Conservation (phyloP, 92 coral and sea anemone genomes). For the Paragorgia papillata region DNA sequence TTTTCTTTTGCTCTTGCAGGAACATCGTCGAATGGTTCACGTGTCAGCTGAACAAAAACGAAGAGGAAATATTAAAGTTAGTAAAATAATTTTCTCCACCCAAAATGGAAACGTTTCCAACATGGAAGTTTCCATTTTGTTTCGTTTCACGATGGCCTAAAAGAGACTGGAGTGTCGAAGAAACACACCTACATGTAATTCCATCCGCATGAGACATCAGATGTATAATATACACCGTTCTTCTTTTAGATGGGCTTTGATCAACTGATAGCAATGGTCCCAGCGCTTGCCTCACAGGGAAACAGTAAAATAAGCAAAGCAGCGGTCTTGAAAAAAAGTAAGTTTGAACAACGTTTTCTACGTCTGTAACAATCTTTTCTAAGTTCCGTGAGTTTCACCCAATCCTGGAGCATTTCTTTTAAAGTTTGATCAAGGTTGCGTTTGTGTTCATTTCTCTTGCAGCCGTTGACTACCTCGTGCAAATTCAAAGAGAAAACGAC, state of each 20-base stretch:
- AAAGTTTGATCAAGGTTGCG: no score
- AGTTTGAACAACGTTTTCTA: constrained; percentile 12
- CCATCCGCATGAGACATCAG: no score
- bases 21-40: constrained; percentile 90
- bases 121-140: no score
- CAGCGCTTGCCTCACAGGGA: constrained; percentile 83
- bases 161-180: not conserved
- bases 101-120: no score
- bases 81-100: no score
- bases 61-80: constrained; percentile 90
- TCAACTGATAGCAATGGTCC: constrained; percentile 82
- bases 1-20: constrained; percentile 48
- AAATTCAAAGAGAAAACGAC: constrained; percentile 82
- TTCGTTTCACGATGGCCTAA: no score
- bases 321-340: constrained; percentile 87
- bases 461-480: constrained; percentile 90
- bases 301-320: constrained; percentile 94
- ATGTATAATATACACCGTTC: no score
- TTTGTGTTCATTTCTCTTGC: not conserved
- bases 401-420: no score
- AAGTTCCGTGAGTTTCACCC: no score
- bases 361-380: no score
- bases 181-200: no score
- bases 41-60: constrained; percentile 97
- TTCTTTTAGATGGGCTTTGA: constrained; percentile 89